phyloP scores from a whole-genome alignment of 2,888 invertebrate species.

The Eledona agricola region DNA sequence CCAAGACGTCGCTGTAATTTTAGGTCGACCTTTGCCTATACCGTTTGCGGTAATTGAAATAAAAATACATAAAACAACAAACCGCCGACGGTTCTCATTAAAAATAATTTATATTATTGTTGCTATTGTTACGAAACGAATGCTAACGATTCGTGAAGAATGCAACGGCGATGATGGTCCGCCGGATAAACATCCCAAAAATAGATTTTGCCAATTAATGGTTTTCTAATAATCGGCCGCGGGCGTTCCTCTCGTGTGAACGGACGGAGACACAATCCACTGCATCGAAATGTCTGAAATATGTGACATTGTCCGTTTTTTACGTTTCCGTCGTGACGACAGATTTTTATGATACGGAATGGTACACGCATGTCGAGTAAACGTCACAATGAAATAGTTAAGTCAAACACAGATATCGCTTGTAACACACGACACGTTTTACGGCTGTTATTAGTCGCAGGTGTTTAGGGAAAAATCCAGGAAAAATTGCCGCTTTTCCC shows the following conservation, averaged over 20 bases:
- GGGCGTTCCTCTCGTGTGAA: slow-evolving; percentile 16
- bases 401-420: slow-evolving; percentile 23
- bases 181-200: slow-evolving; percentile 15
- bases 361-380: slow-evolving; percentile 14
- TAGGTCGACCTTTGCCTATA: no score
- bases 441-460: slow-evolving; percentile 26
- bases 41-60: no score
- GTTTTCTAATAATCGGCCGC: slow-evolving; percentile 16
- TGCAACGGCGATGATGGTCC: slow-evolving; percentile 11
- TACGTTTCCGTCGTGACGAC: slow-evolving; percentile 25
- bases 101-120: no score
- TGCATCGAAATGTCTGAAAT: slow-evolving; percentile 19
- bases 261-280: slow-evolving; percentile 12
- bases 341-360: slow-evolving; percentile 17
- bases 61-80: no score
- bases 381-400: slow-evolving; percentile 21
- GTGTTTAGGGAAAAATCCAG: slow-evolving; percentile 8
- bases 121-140: no score
- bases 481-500: no score
- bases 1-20: slow-evolving; percentile 20
- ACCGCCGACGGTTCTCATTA: no score
- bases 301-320: slow-evolving; percentile 17
- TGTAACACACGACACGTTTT: slow-evolving; percentile 25
- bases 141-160: no score
- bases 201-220: slow-evolving; percentile 28